phyloP scores from a whole-genome alignment of 1,140 invertebrate species.

The Colletes gigas region DNA sequence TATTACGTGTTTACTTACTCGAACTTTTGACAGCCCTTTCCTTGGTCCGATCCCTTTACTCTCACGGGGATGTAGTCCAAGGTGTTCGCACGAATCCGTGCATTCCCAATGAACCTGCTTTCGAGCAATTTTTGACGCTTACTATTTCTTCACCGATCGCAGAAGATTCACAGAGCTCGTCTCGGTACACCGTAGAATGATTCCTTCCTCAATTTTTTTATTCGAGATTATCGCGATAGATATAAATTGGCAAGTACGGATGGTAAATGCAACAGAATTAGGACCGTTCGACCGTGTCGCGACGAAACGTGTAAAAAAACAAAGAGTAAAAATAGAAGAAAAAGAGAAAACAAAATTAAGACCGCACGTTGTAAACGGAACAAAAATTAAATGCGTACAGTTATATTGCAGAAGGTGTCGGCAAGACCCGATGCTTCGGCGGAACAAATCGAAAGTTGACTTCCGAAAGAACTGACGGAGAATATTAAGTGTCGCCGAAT shows the following conservation, averaged over 20 bases:
- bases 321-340: no score
- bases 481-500: neutral
- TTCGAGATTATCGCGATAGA: neutral
- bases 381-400: neutral
- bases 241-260: no score
- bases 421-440: neutral
- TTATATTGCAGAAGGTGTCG: neutral
- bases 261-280: neutral
- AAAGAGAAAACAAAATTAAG: neutral
- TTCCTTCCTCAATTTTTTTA: neutral
- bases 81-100: neutral
- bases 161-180: neutral
- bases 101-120: slow-evolving; percentile 20
- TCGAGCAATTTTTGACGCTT: slow-evolving; percentile 12
- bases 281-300: neutral
- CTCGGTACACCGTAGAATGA: neutral
- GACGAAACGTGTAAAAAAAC: neutral
- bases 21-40: slow-evolving; percentile 13
- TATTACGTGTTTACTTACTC: slow-evolving; percentile 1
- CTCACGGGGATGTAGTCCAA: slow-evolving; percentile 16
- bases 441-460: slow-evolving; percentile 7
- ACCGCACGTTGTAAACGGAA: neutral
- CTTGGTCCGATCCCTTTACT: slow-evolving; percentile 1
- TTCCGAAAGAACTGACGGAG: no score
- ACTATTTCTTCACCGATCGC: neutral